Base-by-base conservation (phyloP, 2,113 vertebrate genomes). In the Cavia porcellus region DNA sequence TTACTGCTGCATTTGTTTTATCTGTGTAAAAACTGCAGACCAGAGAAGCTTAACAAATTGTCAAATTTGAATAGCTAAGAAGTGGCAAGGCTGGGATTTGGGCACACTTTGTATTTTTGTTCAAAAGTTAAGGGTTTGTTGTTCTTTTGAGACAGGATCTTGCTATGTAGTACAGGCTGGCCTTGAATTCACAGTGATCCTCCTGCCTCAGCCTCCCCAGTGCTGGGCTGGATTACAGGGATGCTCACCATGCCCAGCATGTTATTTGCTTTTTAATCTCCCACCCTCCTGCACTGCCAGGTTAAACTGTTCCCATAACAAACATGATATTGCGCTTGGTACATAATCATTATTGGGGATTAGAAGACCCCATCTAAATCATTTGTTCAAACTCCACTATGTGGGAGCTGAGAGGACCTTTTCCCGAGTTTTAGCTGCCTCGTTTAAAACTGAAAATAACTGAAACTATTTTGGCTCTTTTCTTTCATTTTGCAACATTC, bases 401-500 rank as follows among this genome's bases (percentile, higher is more conserved):
- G 52, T 22, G 57, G 86, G 42, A 89, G 38, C 20, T 14, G 57
- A 35, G 5, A 52, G 55, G 52, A 50, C 57, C 68, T 55, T 8
- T 61, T 87, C 68, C 75, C 85, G 87, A 30, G 38, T 85, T 50
- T 93, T 50, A 84, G 19, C 30, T 75, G 57, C 68, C 9, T 45
- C 12, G 6, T 86, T 72, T 32, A 81, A 24, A 66, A 74, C 59
- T 66, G 25, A 66, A 93, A 82, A 77, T 38, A 66, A 95, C 64
- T 75, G 50, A 22, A 64, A 47, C 45, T 22, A 50, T 79, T 94
- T 19, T 72, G 80, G 85, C 14, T 13, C 28, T 38, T 94, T 47
- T 80, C 66, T 30, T 89, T 30, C 32, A 70, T 84, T 96, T 86
- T 89, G 64, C 19, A 94, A 81, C 89, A 75, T 89, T 89, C 42